A percentile compares a stretch with the other conserved stretches of the same genome.
Evolutionary conservation across 1,140 invertebrate species (phyloP).

Genomic region (Drosophila neocordata): DNA sequence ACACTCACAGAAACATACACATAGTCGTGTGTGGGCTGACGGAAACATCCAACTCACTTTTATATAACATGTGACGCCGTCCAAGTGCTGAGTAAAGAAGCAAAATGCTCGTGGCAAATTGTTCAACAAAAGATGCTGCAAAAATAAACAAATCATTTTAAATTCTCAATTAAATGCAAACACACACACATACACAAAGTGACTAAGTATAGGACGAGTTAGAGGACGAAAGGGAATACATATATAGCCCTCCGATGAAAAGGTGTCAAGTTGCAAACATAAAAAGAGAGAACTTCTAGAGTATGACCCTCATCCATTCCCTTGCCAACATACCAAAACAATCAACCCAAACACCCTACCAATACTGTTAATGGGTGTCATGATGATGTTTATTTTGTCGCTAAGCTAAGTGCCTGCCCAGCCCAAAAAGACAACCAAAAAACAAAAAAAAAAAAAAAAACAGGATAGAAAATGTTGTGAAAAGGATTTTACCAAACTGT

Average conservation of each 20-base stretch:
- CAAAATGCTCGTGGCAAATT: slow-evolving; percentile 62
- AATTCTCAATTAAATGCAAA: slow-evolving; percentile 80
- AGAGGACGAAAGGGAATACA: not conserved
- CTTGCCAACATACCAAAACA: not conserved
- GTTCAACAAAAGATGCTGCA: slow-evolving; percentile 67
- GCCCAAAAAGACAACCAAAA: slow-evolving; percentile 34
- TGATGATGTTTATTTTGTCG: slow-evolving; percentile 73
- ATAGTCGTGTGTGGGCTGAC: slow-evolving; percentile 10
- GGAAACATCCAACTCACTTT: slow-evolving; percentile 15
- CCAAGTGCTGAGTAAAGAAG: slow-evolving; percentile 69
- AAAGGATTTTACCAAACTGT: slow-evolving; percentile 39
- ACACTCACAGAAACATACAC: slow-evolving; percentile 36
- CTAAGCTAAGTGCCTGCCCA: slow-evolving; percentile 57
- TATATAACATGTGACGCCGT: slow-evolving; percentile 39
- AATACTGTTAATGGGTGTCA: slow-evolving; percentile 69
- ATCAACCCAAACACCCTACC: not conserved
- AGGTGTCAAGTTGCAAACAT: slow-evolving; percentile 75
- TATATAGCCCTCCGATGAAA: slow-evolving; percentile 35
- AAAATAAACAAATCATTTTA: slow-evolving; percentile 79
- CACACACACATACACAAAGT: slow-evolving; percentile 32
- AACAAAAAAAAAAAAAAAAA: not conserved
- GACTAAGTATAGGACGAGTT: slow-evolving; percentile 17
- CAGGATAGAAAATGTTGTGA: not conserved
- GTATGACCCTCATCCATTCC: slow-evolving; percentile 54
- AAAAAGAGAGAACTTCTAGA: slow-evolving; percentile 54